Evolutionary conservation across 2,888 invertebrate genomes (phyloP).

Genomic region (Nomada goodeniana): DNA sequence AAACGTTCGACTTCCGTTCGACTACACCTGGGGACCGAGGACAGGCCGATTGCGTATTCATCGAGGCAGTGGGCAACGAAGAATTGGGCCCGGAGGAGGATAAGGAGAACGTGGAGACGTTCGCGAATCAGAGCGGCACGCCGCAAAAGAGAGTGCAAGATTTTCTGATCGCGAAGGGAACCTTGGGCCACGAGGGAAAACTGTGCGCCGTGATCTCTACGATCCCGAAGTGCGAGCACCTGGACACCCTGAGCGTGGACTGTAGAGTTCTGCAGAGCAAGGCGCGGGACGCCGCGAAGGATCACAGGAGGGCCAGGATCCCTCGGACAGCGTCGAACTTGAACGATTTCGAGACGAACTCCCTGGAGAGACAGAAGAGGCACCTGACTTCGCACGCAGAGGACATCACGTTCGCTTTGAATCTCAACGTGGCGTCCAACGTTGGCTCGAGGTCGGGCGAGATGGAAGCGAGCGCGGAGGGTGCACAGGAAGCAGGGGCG

Average conservation of each 20-base stretch:
- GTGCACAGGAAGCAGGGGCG: not conserved
- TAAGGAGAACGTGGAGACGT: not conserved
- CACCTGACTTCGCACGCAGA: conserved; percentile 73
- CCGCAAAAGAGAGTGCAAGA: not conserved
- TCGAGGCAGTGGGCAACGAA: not conserved
- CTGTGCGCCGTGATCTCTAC: conserved; percentile 76
- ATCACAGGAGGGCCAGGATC: conserved; percentile 39
- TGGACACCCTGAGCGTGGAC: conserved; percentile 28
- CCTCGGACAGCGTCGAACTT: conserved; percentile 73
- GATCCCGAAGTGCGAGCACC: conserved; percentile 77
- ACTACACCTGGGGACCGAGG: not conserved
- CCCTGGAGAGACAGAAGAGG: conserved; percentile 70
- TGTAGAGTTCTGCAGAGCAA: not conserved
- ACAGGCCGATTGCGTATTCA: not conserved
- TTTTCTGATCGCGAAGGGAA: not conserved
- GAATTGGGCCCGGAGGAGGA: not conserved
- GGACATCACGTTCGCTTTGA: conserved; percentile 77
- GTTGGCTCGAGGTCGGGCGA: conserved; percentile 2
- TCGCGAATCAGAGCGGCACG: not conserved
- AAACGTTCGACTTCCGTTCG: conserved; percentile 10
- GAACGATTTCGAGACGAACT: conserved; percentile 73
- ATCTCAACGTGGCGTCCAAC: conserved; percentile 65
- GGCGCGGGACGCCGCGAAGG: conserved; percentile 2
- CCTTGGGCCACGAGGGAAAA: conserved; percentile 15
- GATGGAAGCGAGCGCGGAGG: not conserved